phyloP scores from a whole-genome alignment of 2,113 vertebrate genomes.

The Hemibagrus wyckioides region DNA sequence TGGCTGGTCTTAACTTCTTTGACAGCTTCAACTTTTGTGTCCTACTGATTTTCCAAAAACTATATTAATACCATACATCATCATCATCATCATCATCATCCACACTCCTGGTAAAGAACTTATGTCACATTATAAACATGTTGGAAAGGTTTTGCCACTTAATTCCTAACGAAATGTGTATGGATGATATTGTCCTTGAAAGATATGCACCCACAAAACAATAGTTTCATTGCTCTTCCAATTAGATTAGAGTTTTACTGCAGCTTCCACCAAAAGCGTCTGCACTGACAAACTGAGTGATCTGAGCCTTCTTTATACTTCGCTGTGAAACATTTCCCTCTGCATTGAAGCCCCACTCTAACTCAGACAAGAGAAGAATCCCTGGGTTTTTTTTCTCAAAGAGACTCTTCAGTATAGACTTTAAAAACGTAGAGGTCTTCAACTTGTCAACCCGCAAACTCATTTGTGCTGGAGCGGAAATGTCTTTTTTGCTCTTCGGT shows the following conservation, averaged over 20 bases:
- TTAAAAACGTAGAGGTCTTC: constrained; percentile 49
- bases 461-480: constrained; percentile 50
- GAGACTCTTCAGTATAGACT: constrained; percentile 46
- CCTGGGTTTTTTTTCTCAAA: constrained; percentile 38
- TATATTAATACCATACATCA: constrained; percentile 15
- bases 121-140: neutral
- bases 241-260: constrained; percentile 38
- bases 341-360: constrained; percentile 4
- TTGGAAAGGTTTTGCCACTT: neutral
- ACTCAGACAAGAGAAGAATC: constrained; percentile 2
- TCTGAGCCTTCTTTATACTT: constrained; percentile 30
- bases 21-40: neutral
- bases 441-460: constrained; percentile 53
- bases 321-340: constrained; percentile 11
- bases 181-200: constrained; percentile 33
- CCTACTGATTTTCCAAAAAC: neutral
- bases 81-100: neutral
- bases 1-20: neutral
- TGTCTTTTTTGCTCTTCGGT: constrained; percentile 39
- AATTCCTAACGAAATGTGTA: neutral
- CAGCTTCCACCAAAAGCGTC: constrained; percentile 28
- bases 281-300: constrained; percentile 39
- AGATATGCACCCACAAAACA: constrained; percentile 36
- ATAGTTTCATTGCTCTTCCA: constrained; percentile 27
- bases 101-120: constrained; percentile 22